A percentile compares a stretch with the other conserved stretches of the same genome.
phyloP scores from a whole-genome alignment of 2,797 vertebrate species.

The Pangasius djambal region DNA sequence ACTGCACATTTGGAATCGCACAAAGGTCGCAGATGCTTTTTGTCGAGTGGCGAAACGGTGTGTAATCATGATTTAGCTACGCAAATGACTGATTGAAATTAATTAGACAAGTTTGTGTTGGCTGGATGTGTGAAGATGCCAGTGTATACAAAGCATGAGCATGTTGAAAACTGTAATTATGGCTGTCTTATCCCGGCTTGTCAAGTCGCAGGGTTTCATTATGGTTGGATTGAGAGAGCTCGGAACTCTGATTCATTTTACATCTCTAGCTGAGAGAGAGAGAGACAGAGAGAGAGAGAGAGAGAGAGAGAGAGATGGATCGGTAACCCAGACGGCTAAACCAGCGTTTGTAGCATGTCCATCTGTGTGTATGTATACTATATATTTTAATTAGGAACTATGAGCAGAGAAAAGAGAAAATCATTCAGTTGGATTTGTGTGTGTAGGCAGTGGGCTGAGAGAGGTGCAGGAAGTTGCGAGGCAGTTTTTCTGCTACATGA shows the following conservation, averaged over 20 bases:
- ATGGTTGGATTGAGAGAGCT: conserved; percentile 47
- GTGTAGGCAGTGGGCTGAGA: conserved; percentile 38
- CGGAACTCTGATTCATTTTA: conserved; percentile 55
- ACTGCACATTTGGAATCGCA: conserved; percentile 44
- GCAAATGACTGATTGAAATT: conserved; percentile 68
- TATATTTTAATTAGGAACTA: conserved; percentile 59
- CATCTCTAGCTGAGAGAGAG: conserved; percentile 45
- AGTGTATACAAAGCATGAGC: conserved; percentile 58
- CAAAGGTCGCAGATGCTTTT: conserved; percentile 62
- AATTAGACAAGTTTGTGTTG: conserved; percentile 68
- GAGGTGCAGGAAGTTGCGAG: conserved; percentile 28
- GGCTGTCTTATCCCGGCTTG: conserved; percentile 54
- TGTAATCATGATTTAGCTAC: conserved; percentile 67
- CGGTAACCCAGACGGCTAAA: conserved; percentile 52
- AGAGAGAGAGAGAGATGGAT: conserved; percentile 36
- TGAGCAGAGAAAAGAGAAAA: conserved; percentile 31
- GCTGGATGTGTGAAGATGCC: conserved; percentile 61
- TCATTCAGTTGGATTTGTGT: conserved; percentile 40
- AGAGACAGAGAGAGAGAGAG: not conserved
- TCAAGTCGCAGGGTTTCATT: conserved; percentile 64
- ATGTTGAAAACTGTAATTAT: conserved; percentile 62
- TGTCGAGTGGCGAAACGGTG: conserved; percentile 55
- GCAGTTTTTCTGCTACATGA: conserved; percentile 41
- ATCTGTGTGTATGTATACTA: not conserved
- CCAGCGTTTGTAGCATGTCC: conserved; percentile 59